Base-by-base conservation (phyloP, 2,113 vertebrate genomes). In the Microtus ochrogaster region DNA sequence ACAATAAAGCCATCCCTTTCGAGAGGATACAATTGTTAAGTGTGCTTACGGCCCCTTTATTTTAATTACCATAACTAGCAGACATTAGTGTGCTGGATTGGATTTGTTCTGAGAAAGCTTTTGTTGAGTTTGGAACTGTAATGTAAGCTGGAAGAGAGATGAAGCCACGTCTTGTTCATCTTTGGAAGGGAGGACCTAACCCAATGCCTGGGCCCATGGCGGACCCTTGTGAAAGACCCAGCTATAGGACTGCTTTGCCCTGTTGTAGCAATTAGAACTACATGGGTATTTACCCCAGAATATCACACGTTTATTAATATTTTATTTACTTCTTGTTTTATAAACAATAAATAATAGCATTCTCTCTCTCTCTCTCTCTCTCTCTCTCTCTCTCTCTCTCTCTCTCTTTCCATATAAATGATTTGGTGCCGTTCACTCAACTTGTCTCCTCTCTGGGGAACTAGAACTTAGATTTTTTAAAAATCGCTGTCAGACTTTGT, bases 21-120 rank as follows among this genome's bases (percentile, higher is more conserved):
- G 17, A 49, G 90, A 68, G 52, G 55, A 58, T 76, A 65, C 36
- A 76, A 33, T 94, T 84, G 61, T 76, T 76, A 78, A 96, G 36
- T 78, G 26, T 63, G 44, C 61, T 82, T 89, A 73, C 65, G 88
- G 24, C 55, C 22, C 7, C 84, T 92, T 78, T 36, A 30, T 92
- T 95, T 96, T 92, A 94, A 90, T 93, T 94, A 61, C 83, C 74
- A 7, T 94, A 91, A 73, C 52, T 44, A 82, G 58, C 82, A 94
- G 91, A 91, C 68, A 72, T 16, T 68, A 58, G 21, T 82, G 61
- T 95, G 55, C 61, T 79, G 66, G 73, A 44, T 11, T 86, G 92
- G 77, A 70, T 91, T 95, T 28, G 44, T 94, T 95, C 94, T 92
- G 82, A 96, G 85, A 74, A 81, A 90, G 74, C 33, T 55, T 90